These are phyloP conservation scores for Psilanteris sp. DNA, from an alignment of 1,140 invertebrate species.

Conservation along the genomic window DNA sequence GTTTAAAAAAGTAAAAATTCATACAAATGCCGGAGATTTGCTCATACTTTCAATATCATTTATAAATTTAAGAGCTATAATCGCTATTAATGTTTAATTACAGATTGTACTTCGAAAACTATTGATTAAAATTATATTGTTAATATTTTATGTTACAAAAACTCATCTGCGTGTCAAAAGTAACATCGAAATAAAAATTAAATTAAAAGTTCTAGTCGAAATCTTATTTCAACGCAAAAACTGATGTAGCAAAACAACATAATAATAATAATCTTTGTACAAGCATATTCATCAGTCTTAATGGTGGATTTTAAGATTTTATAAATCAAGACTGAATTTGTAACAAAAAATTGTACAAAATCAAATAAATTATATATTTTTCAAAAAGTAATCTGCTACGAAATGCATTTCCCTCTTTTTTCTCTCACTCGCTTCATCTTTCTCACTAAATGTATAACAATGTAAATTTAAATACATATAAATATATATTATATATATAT, in stretches of 20 bases:
- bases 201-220: slow-evolving; percentile 31
- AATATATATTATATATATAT: slow-evolving; percentile 45
- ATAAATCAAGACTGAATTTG: slow-evolving; percentile 38
- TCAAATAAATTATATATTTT: slow-evolving; percentile 18
- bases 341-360: not conserved
- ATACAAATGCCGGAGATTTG: slow-evolving; percentile 8
- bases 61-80: not conserved
- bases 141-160: not conserved
- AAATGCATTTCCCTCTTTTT: not conserved
- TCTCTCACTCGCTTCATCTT: not conserved
- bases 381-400: not conserved
- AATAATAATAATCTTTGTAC: slow-evolving; percentile 17
- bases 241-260: too few relatives aligned
- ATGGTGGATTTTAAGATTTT: slow-evolving; percentile 18
- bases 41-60: slow-evolving; percentile 1
- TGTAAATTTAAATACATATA: slow-evolving; percentile 58
- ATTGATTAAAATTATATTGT: not conserved
- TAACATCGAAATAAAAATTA: not conserved
- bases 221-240: slow-evolving; percentile 1
- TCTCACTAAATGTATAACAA: slow-evolving; percentile 46
- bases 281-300: slow-evolving; percentile 37
- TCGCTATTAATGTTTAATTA: slow-evolving; percentile 3
- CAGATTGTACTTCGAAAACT: slow-evolving; percentile 9
- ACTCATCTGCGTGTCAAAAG: not conserved
- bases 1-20: not conserved